phyloP scores from a whole-genome alignment of 2,888 invertebrate species.

The Leucozona laternaria region DNA sequence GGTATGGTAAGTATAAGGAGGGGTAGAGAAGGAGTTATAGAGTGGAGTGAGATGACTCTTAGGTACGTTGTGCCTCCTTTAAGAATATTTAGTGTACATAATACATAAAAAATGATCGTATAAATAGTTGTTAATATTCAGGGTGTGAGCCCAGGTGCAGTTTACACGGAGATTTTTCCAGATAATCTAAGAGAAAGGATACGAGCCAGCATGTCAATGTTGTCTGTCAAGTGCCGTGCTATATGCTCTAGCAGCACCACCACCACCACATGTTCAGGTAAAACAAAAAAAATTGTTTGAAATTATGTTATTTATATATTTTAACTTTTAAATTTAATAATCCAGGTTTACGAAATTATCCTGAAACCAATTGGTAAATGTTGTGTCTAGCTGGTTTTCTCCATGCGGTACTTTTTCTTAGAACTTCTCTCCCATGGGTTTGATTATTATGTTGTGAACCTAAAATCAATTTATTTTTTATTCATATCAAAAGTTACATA shows the following conservation, averaged over 20 bases:
- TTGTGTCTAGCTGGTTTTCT: background rate
- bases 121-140: conserved; percentile 28
- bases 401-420: conserved; percentile 55
- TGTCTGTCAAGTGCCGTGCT: conserved; percentile 82
- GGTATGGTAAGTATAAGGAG: too few species aligned
- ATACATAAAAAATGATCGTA: background rate
- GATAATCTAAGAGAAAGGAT: conserved; percentile 80
- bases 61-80: too few species aligned
- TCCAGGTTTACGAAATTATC: conserved; percentile 58
- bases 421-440: conserved; percentile 82
- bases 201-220: conserved; percentile 79
- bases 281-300: background rate
- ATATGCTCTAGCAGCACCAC: conserved; percentile 81
- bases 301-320: background rate
- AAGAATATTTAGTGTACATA: background rate
- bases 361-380: conserved; percentile 62
- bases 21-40: too few species aligned
- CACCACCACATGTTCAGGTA: conserved; percentile 82
- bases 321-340: background rate
- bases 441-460: conserved; percentile 81
- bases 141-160: conserved; percentile 82
- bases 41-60: too few species aligned
- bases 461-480: conserved; percentile 51
- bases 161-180: conserved; percentile 82
- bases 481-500: background rate